Base-by-base conservation (phyloP, 2,888 invertebrate species). In the Cheiracanthium punctorium region DNA sequence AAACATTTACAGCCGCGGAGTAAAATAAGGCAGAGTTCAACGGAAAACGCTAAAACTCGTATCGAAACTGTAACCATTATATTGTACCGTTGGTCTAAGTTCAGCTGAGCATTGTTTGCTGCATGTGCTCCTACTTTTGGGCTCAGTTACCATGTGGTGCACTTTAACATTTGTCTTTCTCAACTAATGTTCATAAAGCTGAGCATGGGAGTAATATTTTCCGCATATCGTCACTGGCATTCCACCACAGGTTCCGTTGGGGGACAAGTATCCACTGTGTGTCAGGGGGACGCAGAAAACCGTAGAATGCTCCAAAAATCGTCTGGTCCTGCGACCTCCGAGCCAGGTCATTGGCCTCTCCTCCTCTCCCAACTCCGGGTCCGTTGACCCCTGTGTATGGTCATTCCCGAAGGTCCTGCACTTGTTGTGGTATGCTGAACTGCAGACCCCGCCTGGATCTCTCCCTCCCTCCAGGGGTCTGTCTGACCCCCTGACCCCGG, bases 361-460 rank as follows among this genome's bases (percentile, higher is more conserved):
- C 77, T 43, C 73, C 73, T 29, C 48, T 48, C 48, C 28, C 52
- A 32, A 37, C 52, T 71, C 72, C 58, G 20, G 20, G 77, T 84
- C 76, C 82, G 58, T 76, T 71, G 82, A 79, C 84, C 84, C 77
- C 48, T 17, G 10, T 67, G 67, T 79, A 37, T 84, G 84, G 84
- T 84, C 84, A 84, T 84, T 84, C 84, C 84, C 77, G 30, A 76
- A 75, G 81, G 81, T 81, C 74, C 52, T 75, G 77, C 82, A 82
- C 82, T 82, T 82, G 82, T 72, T 77, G 75, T 43, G 28, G 82
- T 77, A 82, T 82, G 48, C 82, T 77, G 67, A 48, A n/a, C n/a
- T n/a, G 48, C 72, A 73, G 81, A 81, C 81, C 76, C 75, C 75
- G 75, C 69, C 10, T 43, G 30, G 7, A 67, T 71, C 82, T 48